Conservation (phyloP, 2,888 invertebrate genomes). For the Danaus chrysippus region DNA sequence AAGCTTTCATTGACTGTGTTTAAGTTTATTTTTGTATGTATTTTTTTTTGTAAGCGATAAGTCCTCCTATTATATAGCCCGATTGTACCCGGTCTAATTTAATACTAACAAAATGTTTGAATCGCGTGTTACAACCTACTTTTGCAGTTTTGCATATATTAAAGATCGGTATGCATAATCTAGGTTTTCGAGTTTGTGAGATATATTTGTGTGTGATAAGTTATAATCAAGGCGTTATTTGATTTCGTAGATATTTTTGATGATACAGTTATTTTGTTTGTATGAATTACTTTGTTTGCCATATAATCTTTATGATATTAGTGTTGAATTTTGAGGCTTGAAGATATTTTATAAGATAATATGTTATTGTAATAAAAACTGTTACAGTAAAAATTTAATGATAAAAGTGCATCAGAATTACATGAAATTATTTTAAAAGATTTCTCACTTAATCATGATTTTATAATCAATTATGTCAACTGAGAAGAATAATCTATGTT, state of each 20-base stretch:
- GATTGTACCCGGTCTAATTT: constrained; percentile 55
- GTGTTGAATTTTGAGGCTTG: no score
- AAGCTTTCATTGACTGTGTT: constrained; percentile 33
- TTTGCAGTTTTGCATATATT: constrained; percentile 75
- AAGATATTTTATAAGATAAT: no score
- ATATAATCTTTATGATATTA: no score
- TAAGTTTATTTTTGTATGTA: constrained; percentile 34
- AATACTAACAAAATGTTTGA: constrained; percentile 74
- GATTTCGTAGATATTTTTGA: background rate
- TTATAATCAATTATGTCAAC: no score
- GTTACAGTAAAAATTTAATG: no score
- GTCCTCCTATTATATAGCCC: constrained; percentile 35
- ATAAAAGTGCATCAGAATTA: no score
- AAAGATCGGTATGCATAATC: constrained; percentile 40
- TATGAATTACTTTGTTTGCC: no score
- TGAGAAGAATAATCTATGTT: no score
- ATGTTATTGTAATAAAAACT: no score
- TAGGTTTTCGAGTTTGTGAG: constrained; percentile 21
- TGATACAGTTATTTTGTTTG: no score
- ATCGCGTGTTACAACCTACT: constrained; percentile 71
- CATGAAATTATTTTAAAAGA: no score
- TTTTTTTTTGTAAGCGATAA: constrained; percentile 25
- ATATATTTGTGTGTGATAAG: constrained; percentile 23
- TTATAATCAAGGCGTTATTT: constrained; percentile 8
- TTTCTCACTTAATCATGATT: no score